Evolutionary conservation across 2,888 invertebrate species (phyloP).

Genomic region (Drosophila borealis): DNA sequence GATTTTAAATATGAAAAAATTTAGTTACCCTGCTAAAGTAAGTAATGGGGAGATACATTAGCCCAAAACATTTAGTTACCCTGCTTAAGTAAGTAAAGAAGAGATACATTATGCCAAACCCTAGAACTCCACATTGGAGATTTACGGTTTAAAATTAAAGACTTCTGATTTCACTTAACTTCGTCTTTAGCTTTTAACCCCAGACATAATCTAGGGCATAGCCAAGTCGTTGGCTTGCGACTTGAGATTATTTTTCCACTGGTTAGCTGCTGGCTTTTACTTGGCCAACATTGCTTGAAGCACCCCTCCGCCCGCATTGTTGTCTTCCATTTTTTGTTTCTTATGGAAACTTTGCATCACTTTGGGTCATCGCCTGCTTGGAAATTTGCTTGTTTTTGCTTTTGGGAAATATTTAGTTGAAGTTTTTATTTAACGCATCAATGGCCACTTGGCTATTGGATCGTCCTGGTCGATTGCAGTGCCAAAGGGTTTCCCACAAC

Average conservation of each 20-base stretch:
- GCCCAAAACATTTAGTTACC: no score
- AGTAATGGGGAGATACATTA: no score
- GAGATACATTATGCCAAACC: no score
- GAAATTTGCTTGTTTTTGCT: constrained; percentile 53
- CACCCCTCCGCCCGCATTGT: background rate
- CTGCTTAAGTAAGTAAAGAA: no score
- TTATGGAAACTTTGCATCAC: constrained; percentile 54
- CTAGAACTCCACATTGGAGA: no score
- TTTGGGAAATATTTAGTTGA: constrained; percentile 67
- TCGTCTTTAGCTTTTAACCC: background rate
- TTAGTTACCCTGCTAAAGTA: no score
- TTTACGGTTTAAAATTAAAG: no score
- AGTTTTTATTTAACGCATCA: constrained; percentile 76
- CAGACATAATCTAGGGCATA: constrained; percentile 3
- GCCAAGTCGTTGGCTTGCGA: background rate
- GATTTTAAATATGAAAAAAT: no score
- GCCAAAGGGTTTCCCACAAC: constrained; percentile 42
- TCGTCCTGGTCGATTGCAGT: constrained; percentile 51
- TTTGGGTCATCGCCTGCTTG: constrained; percentile 24
- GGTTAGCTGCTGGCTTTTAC: constrained; percentile 38
- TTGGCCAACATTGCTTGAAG: constrained; percentile 22
- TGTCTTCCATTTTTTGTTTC: constrained; percentile 4
- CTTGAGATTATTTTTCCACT: constrained; percentile 8
- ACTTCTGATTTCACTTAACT: background rate
- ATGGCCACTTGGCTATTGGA: constrained; percentile 66